Conservation (phyloP, 2,113 vertebrate species). For the Malurus elegans region DNA sequence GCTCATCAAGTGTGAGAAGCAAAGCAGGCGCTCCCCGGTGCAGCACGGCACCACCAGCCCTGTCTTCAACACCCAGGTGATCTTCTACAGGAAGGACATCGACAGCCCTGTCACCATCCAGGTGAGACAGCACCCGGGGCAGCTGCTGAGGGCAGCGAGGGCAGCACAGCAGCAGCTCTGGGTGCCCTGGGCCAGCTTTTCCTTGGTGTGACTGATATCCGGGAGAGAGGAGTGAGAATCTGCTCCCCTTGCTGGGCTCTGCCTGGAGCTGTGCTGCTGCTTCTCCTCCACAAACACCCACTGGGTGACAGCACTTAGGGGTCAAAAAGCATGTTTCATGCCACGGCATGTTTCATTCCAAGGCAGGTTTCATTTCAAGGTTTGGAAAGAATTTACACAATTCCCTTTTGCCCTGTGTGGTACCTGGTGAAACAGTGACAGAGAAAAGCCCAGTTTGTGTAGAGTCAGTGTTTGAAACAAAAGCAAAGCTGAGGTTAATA, state of each 20-base stretch:
- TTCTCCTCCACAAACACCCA: neutral
- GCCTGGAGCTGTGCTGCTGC: neutral
- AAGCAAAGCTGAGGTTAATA: neutral
- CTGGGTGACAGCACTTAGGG: neutral
- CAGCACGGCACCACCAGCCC: slow-evolving; percentile 75
- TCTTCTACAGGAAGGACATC: slow-evolving; percentile 88
- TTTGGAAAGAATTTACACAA: neutral
- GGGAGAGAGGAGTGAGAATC: neutral
- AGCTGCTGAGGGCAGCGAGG: neutral
- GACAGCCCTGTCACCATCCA: slow-evolving; percentile 82
- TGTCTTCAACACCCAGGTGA: slow-evolving; percentile 78
- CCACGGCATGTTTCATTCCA: neutral
- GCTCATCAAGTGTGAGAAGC: slow-evolving; percentile 85
- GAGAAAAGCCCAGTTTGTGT: neutral
- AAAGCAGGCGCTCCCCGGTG: slow-evolving; percentile 70
- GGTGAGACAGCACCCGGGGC: slow-evolving; percentile 69
- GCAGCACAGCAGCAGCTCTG: neutral
- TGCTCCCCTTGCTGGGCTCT: neutral
- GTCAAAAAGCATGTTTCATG: neutral
- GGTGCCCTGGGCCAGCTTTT: accelerated
- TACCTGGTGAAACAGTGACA: neutral
- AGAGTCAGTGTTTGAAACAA: neutral
- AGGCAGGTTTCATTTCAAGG: neutral
- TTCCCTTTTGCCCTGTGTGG: neutral
- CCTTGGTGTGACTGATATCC: neutral